Evolutionary conservation across 2,113 vertebrate genomes (phyloP).

Genomic region (Gymnobelideus leadbeateri): DNA sequence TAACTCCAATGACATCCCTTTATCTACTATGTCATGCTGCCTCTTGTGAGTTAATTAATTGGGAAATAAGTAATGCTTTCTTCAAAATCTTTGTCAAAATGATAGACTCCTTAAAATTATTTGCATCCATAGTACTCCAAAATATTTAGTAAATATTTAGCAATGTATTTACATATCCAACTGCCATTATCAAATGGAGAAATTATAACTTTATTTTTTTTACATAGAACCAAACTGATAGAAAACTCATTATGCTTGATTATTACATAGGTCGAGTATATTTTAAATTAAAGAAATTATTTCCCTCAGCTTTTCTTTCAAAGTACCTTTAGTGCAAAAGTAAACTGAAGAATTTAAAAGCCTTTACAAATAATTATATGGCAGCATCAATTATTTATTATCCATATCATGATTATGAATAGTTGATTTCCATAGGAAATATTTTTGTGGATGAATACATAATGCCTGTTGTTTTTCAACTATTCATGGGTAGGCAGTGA

Average conservation of each 20-base stretch:
- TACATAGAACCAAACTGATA: background rate
- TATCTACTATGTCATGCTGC: no score
- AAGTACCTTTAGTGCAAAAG: constrained; percentile 47
- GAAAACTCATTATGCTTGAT: constrained; percentile 16
- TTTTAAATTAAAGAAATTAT: constrained; percentile 41
- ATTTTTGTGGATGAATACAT: constrained; percentile 42
- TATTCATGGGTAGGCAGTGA: background rate
- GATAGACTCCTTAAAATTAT: no score
- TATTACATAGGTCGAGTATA: background rate
- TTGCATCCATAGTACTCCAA: background rate
- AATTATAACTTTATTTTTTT: constrained; percentile 19
- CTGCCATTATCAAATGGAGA: background rate
- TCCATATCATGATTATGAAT: constrained; percentile 13
- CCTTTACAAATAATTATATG: background rate
- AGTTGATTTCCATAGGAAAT: constrained; percentile 28
- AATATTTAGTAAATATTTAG: constrained; percentile 23
- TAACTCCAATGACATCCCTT: no score
- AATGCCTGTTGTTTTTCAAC: background rate
- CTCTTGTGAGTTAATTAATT: no score
- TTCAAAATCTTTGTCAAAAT: no score
- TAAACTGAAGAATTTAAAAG: constrained; percentile 38
- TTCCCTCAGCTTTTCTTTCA: background rate
- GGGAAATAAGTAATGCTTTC: no score
- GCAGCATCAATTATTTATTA: background rate
- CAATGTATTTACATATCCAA: background rate